phyloP scores from a whole-genome alignment of 2,888 invertebrate genomes.

The Xanthorhoe designata region DNA sequence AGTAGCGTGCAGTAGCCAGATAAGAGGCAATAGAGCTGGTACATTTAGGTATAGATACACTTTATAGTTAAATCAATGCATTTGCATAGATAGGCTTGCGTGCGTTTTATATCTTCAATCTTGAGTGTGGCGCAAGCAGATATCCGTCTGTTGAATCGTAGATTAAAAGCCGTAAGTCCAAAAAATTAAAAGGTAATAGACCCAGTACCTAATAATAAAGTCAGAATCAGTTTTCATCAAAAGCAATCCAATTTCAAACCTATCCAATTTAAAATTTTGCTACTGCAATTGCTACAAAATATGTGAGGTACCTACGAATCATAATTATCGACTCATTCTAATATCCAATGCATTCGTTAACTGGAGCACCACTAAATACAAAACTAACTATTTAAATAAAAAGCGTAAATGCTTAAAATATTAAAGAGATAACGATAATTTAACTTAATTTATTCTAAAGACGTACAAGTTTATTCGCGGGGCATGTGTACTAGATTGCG shows the following conservation, averaged over 20 bases:
- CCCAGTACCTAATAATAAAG: too few species aligned
- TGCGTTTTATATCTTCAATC: constrained; percentile 16
- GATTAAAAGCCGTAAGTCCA: too few species aligned
- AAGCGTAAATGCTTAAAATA: neutral
- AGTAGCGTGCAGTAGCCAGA: constrained; percentile 27
- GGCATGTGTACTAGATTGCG: neutral
- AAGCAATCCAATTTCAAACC: too few species aligned
- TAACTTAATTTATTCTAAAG: neutral
- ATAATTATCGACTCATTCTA: too few species aligned
- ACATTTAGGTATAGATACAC: constrained; percentile 31
- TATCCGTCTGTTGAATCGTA: neutral
- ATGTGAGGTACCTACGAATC: too few species aligned
- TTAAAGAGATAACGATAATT: neutral
- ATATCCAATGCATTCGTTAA: too few species aligned
- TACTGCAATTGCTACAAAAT: too few species aligned
- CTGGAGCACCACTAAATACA: too few species aligned
- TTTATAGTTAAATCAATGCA: constrained; percentile 10
- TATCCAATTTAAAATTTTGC: too few species aligned
- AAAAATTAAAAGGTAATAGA: too few species aligned
- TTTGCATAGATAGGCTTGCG: constrained; percentile 27
- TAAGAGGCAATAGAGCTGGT: constrained; percentile 26
- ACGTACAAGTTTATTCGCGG: neutral
- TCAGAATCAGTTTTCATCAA: too few species aligned
- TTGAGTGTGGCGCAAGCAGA: neutral
- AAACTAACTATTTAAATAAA: neutral